phyloP scores from a whole-genome alignment of 2,888 invertebrate genomes.

The Oxystoma pomonae region DNA sequence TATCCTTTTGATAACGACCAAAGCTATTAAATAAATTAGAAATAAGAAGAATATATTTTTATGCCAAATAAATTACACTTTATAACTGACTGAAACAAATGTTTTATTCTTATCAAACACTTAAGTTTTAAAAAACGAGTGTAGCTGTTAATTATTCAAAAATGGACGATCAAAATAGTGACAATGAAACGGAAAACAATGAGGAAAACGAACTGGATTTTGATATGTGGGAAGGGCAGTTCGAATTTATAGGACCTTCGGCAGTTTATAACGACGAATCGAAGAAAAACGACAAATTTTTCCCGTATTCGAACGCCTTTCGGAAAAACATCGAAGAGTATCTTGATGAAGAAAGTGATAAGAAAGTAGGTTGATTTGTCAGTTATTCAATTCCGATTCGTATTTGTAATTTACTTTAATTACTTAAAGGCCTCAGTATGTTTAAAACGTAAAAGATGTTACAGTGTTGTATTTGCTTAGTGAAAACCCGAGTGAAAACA shows the following conservation, averaged over 20 bases:
- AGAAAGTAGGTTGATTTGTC: background rate
- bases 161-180: conserved; percentile 24
- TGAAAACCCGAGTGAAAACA: too few relatives aligned
- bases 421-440: too few relatives aligned
- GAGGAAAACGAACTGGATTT: conserved; percentile 66
- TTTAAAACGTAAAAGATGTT: too few relatives aligned
- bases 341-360: background rate
- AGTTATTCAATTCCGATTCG: background rate
- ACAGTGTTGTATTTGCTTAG: too few relatives aligned
- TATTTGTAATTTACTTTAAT: too few relatives aligned
- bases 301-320: background rate
- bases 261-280: conserved; percentile 7
- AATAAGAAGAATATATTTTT: too few relatives aligned
- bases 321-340: background rate
- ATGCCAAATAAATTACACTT: too few relatives aligned
- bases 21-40: too few relatives aligned
- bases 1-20: too few relatives aligned
- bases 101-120: too few relatives aligned
- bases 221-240: conserved; percentile 88
- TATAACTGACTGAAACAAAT: too few relatives aligned
- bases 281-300: background rate
- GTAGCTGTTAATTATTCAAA: background rate
- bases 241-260: conserved; percentile 70
- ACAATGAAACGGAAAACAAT: conserved; percentile 42
- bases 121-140: too few relatives aligned